phyloP scores from a whole-genome alignment of 2,113 vertebrate species.

The Bubo scandiacus region DNA sequence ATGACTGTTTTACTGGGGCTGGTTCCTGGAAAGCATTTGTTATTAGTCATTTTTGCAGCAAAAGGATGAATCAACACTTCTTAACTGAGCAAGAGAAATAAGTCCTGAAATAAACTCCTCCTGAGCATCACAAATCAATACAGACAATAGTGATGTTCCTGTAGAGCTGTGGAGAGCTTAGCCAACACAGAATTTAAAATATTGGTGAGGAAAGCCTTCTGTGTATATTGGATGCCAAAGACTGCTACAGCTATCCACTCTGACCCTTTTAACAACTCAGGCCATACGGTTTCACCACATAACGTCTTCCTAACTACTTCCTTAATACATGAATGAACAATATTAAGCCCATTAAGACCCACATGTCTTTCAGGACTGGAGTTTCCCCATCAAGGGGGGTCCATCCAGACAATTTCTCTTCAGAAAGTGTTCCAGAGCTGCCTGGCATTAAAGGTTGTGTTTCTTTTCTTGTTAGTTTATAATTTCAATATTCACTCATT shows the following conservation, averaged over 20 bases:
- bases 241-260: neutral
- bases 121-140: neutral
- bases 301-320: neutral
- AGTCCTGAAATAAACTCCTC: neutral
- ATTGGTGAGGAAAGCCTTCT: neutral
- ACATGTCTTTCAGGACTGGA: neutral
- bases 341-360: neutral
- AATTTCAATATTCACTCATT: neutral
- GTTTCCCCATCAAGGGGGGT: neutral
- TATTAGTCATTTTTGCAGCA: slow-evolving; percentile 22
- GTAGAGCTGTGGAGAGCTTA: neutral
- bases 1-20: neutral
- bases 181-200: neutral
- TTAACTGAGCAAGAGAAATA: neutral
- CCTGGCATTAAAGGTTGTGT: neutral
- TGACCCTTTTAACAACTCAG: neutral
- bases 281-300: neutral
- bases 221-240: neutral
- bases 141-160: neutral
- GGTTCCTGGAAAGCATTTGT: slow-evolving; percentile 51
- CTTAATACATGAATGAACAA: neutral
- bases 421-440: neutral
- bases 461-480: neutral
- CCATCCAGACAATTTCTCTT: neutral
- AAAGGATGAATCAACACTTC: neutral